Conservation (phyloP, 2,888 invertebrate genomes). For the Oscheius onirici region DNA sequence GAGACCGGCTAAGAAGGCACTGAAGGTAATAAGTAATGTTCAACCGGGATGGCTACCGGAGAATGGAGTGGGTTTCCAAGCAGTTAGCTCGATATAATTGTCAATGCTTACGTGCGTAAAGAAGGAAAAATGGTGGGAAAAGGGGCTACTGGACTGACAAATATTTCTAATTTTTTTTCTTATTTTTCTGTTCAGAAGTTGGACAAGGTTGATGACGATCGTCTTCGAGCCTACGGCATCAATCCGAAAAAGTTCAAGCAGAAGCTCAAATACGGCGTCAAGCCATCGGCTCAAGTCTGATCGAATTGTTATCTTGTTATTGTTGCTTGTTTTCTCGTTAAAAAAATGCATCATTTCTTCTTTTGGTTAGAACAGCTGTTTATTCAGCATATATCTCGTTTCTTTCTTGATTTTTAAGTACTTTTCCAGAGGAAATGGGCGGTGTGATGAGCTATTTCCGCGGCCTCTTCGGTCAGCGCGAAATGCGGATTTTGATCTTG, state of each 20-base stretch:
- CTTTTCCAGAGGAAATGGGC: constrained; percentile 75
- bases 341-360: background rate
- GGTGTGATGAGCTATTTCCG: constrained; percentile 95
- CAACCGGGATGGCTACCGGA: no score
- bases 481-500: constrained; percentile 76
- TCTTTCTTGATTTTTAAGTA: background rate
- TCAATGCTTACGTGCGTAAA: no score
- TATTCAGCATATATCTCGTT: background rate
- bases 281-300: constrained; percentile 14
- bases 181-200: no score
- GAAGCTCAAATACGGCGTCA: constrained; percentile 73
- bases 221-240: constrained; percentile 88
- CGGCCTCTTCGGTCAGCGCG: constrained; percentile 79
- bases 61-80: no score
- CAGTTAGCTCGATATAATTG: no score
- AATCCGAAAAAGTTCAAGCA: constrained; percentile 88
- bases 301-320: constrained; percentile 19
- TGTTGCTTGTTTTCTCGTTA: constrained; percentile 15
- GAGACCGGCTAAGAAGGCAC: background rate
- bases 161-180: background rate
- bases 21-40: no score
- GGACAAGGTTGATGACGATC: constrained; percentile 76
- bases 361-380: background rate
- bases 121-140: no score
- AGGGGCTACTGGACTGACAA: background rate